Conservation (phyloP, 2,888 invertebrate species). For the Acanthosepion esculentum region DNA sequence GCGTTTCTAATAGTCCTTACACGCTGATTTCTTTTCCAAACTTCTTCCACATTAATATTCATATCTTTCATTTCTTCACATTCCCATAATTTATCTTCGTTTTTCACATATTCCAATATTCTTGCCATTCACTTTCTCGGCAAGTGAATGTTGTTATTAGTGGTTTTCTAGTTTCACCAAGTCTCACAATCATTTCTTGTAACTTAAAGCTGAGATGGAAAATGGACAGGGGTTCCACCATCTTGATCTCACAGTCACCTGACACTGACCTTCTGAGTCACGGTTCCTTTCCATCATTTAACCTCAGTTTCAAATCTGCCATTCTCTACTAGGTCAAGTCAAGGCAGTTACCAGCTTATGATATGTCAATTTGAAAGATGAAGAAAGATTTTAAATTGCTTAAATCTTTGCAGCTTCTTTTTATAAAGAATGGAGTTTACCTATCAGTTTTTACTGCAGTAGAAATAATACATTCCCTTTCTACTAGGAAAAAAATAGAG, state of each 20-base stretch:
- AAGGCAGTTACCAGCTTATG: background rate
- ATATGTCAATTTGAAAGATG: background rate
- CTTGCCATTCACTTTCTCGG: background rate
- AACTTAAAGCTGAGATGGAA: background rate
- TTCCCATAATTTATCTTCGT: too few species aligned
- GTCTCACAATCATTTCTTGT: background rate
- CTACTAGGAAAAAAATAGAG: background rate
- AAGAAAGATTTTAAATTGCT: background rate
- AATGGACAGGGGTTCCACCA: background rate
- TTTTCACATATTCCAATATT: too few species aligned
- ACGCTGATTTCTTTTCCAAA: background rate
- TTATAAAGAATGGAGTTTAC: too few species aligned
- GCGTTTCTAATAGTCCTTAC: background rate
- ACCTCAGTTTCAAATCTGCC: background rate
- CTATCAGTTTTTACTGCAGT: background rate
- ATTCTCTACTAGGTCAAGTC: conserved; percentile 11
- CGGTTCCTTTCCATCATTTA: background rate
- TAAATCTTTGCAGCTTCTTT: background rate
- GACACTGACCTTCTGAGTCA: background rate
- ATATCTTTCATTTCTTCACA: background rate
- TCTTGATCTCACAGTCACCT: background rate
- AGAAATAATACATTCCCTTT: background rate
- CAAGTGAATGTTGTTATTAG: background rate
- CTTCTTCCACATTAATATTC: background rate
- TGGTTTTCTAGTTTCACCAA: background rate